phyloP scores from a whole-genome alignment of 2,888 invertebrate genomes.

The Vesta saturnalis region DNA sequence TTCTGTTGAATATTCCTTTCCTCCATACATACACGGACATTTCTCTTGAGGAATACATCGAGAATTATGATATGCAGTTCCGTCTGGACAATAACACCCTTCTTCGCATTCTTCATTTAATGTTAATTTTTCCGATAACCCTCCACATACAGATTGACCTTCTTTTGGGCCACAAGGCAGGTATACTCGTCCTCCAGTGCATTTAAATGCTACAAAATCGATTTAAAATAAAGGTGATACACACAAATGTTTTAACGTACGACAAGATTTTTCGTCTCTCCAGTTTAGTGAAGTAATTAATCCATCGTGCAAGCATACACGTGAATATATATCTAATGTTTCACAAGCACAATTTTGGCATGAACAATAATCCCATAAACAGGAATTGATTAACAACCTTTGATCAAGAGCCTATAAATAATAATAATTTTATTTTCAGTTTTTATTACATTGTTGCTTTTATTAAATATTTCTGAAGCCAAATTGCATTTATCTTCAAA shows the following conservation, averaged over 20 bases:
- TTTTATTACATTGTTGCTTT: background rate
- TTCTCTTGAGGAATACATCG: conserved; percentile 75
- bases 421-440: background rate
- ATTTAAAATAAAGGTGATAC: background rate
- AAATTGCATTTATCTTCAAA: too few relatives aligned
- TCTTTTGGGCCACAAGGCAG: conserved; percentile 77
- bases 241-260: conserved; percentile 70
- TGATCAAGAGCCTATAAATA: conserved; percentile 26
- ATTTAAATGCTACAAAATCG: conserved; percentile 73
- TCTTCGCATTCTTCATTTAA: conserved; percentile 73
- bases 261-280: conserved; percentile 82
- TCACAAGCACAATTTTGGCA: conserved; percentile 78
- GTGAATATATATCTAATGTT: conserved; percentile 79
- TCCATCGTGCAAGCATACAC: conserved; percentile 77
- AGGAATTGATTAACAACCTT: conserved; percentile 72
- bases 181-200: conserved; percentile 80
- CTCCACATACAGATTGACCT: conserved; percentile 78
- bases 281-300: conserved; percentile 73
- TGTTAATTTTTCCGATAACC: conserved; percentile 57
- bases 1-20: conserved; percentile 77
- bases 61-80: conserved; percentile 77
- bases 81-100: conserved; percentile 91
- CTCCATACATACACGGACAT: conserved; percentile 84
- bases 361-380: conserved; percentile 83
- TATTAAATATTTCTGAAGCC: too few relatives aligned